These are phyloP conservation scores for Wiebesia pumilae DNA, from an alignment of 1,140 invertebrate genomes.

Conservation along the genomic window DNA sequence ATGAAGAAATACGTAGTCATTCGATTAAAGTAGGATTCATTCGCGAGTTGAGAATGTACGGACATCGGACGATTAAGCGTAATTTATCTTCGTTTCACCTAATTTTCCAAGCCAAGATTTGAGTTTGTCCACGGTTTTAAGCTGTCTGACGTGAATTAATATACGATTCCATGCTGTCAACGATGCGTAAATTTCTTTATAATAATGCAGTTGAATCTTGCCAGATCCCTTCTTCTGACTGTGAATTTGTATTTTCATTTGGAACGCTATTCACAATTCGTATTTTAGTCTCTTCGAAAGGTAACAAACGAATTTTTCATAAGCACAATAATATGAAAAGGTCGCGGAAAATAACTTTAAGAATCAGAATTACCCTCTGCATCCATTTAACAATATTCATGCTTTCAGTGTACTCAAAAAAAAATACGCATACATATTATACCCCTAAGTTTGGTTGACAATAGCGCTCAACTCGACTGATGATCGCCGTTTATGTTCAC, in stretches of 20 bases:
- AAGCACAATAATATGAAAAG: background rate
- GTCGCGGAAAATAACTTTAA: background rate
- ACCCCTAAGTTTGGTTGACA: background rate
- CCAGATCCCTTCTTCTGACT: background rate
- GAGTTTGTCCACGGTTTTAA: background rate
- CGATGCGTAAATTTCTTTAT: background rate
- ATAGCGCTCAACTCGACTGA: background rate
- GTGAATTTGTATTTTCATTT: background rate
- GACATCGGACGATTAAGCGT: background rate
- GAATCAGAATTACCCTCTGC: background rate
- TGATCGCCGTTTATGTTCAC: slow-evolving; percentile 51
- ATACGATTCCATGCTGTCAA: background rate
- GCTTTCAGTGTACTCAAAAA: background rate
- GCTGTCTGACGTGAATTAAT: background rate
- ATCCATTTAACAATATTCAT: background rate
- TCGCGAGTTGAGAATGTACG: background rate
- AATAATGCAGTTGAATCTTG: background rate
- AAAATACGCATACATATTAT: background rate
- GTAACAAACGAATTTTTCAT: background rate
- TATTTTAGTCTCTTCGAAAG: background rate
- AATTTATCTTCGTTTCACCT: slow-evolving; percentile 44
- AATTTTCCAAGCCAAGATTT: background rate
- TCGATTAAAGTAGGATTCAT: slow-evolving; percentile 52
- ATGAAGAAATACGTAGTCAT: slow-evolving; percentile 47
- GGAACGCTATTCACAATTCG: background rate